Evolutionary conservation across 37 sponge, comb jelly and placozoan species (phyloP).

Genomic region (Mnemiopsis leidyi): DNA sequence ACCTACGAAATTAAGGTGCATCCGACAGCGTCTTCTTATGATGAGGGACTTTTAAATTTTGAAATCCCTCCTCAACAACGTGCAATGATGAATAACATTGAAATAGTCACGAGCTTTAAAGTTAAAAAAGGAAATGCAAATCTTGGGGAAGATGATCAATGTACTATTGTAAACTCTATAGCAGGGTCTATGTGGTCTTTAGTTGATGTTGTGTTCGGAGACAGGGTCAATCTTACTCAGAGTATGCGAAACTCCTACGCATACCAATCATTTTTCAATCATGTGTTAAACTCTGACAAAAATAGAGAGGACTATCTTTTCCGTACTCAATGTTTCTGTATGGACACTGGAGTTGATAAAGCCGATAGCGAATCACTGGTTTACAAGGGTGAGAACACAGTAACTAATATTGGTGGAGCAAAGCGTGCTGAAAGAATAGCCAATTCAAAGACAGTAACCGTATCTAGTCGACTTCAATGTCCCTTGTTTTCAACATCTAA

Average conservation of each 20-base stretch:
- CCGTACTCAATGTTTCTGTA: neutral
- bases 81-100: neutral
- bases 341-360: slow-evolving; percentile 7
- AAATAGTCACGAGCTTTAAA: neutral
- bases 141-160: neutral
- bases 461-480: neutral
- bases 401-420: neutral
- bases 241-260: slow-evolving; percentile 26
- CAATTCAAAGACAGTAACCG: neutral
- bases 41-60: slow-evolving; percentile 1
- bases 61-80: neutral
- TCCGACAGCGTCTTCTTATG: neutral
- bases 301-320: slow-evolving; percentile 13
- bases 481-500: neutral
- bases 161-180: neutral
- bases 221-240: slow-evolving; percentile 24
- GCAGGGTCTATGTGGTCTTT: neutral
- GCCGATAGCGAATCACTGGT: neutral
- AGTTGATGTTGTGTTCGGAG: neutral
- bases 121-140: neutral
- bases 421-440: neutral
- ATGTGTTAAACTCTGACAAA: neutral
- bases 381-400: neutral
- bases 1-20: neutral
- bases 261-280: slow-evolving; percentile 27